Base-by-base conservation (phyloP, 2,888 invertebrate genomes). In the Heteromurus nitidus region DNA sequence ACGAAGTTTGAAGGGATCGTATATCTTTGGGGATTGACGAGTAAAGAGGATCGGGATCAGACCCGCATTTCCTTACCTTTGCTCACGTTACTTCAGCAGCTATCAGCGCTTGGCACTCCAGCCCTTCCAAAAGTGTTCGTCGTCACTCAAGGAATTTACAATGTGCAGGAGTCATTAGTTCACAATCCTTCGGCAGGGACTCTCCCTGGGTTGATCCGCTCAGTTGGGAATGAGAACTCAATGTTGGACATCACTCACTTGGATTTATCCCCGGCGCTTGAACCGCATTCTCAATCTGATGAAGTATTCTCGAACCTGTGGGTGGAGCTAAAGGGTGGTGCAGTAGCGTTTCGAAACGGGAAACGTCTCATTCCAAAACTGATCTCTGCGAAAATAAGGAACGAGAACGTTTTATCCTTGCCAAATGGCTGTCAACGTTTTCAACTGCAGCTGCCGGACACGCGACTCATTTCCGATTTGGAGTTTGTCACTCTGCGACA, bases 401-500 rank as follows among this genome's bases (percentile, higher is more conserved):
- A 62, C 16, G 65, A 62, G 5, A 11, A 55, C 50, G 24, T 42
- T 0, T 3, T 68, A 2, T 1, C 31, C 3, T 30, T 80, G 9
- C 81, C 81, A 2, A 53, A 22, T 7, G 81, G 70, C 7, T 53
- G 44, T 18, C 64, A 74, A n/a, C 30, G 81, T 0, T 82, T 76
- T 50, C 70, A 82, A 28, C 42, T 82, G 30, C 11, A 9, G 0
- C 30, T 82, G 3, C 70, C 75, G 2, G 13, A 62, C 7, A 55
- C 65, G 7, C 50, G 44, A 7, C 44, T 58, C n/a, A 75, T 82
- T 42, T 28, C 36, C 13, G 81, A 82, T 36, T 30, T 82, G 26
- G 69, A 82, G 31, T 82, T 76, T 47, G 22, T 30, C 5, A 30
- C 42, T n/a, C n/a, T 82, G 20, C 36, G 64, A 1, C 28, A 16